Evolutionary conservation across 2,888 invertebrate species (phyloP).

Genomic region (Hemithea aestivaria): DNA sequence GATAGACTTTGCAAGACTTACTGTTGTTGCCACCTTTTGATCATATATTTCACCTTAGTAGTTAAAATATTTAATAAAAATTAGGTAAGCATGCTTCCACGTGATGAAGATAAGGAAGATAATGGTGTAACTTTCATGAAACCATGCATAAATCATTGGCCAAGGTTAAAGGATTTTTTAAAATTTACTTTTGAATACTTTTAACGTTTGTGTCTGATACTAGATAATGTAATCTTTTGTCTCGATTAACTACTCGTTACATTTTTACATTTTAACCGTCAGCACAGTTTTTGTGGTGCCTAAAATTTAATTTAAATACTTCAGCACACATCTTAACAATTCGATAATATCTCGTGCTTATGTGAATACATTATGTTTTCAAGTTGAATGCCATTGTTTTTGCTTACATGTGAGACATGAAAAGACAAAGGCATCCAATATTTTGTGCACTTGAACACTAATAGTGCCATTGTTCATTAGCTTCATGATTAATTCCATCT

Average conservation of each 20-base stretch:
- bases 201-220: slow-evolving; percentile 24
- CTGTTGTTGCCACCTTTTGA: too few relatives aligned
- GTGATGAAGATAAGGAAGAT: too few relatives aligned
- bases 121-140: not conserved
- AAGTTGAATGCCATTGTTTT: slow-evolving; percentile 69
- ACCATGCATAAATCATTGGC: slow-evolving; percentile 5
- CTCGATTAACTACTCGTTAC: slow-evolving; percentile 47
- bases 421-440: slow-evolving; percentile 59
- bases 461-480: slow-evolving; percentile 75
- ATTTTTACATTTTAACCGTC: slow-evolving; percentile 43
- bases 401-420: slow-evolving; percentile 22
- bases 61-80: too few relatives aligned
- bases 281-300: slow-evolving; percentile 72
- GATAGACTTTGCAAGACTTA: too few relatives aligned
- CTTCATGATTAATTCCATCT: slow-evolving; percentile 70
- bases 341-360: slow-evolving; percentile 70
- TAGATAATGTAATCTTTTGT: slow-evolving; percentile 66
- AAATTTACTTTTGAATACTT: slow-evolving; percentile 10
- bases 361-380: slow-evolving; percentile 71
- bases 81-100: too few relatives aligned
- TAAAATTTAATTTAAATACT: slow-evolving; percentile 56
- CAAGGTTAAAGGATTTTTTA: slow-evolving; percentile 4
- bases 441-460: slow-evolving; percentile 73
- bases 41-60: too few relatives aligned
- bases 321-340: slow-evolving; percentile 70